Evolutionary conservation across 2,888 invertebrate genomes (phyloP).

Genomic region (Lochmaea crataegi): DNA sequence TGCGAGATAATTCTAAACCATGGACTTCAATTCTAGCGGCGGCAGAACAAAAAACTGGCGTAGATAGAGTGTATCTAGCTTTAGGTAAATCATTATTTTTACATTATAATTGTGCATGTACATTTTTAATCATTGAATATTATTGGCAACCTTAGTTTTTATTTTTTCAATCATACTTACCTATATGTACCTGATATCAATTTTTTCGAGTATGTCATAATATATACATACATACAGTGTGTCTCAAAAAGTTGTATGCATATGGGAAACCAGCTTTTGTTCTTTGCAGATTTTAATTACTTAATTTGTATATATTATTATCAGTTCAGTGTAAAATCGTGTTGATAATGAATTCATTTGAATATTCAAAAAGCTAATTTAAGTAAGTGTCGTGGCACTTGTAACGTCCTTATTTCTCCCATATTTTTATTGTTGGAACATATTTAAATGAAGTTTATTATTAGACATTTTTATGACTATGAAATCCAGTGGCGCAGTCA

Average conservation of each 20-base stretch:
- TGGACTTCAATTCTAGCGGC: conserved; percentile 76
- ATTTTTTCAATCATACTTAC: background rate
- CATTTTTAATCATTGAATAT: background rate
- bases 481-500: no score
- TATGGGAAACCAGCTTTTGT: no score
- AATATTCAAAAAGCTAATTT: no score
- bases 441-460: no score
- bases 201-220: background rate
- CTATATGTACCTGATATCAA: background rate
- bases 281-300: no score
- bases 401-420: no score
- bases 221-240: background rate
- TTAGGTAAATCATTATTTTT: conserved; percentile 72
- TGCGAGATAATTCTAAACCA: conserved; percentile 77
- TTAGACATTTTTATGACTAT: no score
- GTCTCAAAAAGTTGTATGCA: background rate
- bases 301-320: no score
- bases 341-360: no score
- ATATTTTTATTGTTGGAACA: no score
- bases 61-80: conserved; percentile 81
- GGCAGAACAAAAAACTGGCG: conserved; percentile 78
- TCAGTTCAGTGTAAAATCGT: no score
- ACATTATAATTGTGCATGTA: conserved; percentile 12
- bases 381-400: background rate
- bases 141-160: background rate